Base-by-base conservation (phyloP, 2,888 invertebrate species). In the Campoplex nolae region DNA sequence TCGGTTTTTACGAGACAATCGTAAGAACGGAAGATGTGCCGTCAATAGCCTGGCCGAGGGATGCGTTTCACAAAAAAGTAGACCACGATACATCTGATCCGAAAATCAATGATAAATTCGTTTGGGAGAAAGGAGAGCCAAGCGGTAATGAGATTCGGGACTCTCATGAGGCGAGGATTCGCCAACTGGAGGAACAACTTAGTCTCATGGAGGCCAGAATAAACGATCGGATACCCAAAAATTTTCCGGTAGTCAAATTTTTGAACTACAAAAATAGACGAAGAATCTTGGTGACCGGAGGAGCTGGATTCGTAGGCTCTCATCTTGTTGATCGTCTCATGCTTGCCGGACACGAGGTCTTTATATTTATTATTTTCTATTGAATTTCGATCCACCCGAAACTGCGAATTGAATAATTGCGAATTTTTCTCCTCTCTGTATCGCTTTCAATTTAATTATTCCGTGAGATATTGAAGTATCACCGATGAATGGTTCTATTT, bases 271-370 rank as follows among this genome's bases (percentile, higher is more conserved):
- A 98, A 92, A 97, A 97, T 90, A 96, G 99, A 82, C 99, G 98
- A 94, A 96, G 99, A 89, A 98, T 99, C 92, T 95, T 99, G 95
- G 98, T 98, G 93, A 99, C 99, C 9, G 99, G 99, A 70, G 99
- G 99, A 16, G 99, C 99, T 8, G 99, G 99, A 3, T 99, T 99
- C 95, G 99, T 99, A n/a, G 99, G 99, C 0, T 99, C 99, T 0
- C 99, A 99, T 95, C 95, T 99, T 42, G 99, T 99, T 0, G 99
- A 99, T 94, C 96, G 97, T 89, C 95, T 99, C 78, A 99, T 99
- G 99, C 96, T 97, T 89, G 97, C 97, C 92, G 99, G 99, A 0
- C 99, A 99, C 95, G 99, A 99, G 95, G 78, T 78, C 13, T 16
- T 35, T 45, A 18, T 71, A 7, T 45, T 23, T 13, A 42, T 45